A percentile compares a stretch with the other conserved stretches of the same genome.
Conservation (phyloP, 2,888 invertebrate genomes). For the Chelonus formosanus region DNA sequence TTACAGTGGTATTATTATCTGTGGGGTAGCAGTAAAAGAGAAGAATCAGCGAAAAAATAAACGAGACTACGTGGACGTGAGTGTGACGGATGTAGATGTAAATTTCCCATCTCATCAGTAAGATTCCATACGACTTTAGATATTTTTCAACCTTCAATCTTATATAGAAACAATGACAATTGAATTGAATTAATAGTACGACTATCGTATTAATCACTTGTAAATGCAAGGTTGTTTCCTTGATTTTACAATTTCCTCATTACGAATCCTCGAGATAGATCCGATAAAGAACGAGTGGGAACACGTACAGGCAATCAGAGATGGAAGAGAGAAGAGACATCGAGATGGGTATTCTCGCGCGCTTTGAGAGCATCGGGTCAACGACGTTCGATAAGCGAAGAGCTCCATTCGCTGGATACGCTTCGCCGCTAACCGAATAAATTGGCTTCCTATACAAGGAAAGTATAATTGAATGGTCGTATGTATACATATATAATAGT, state of each 20-base stretch:
- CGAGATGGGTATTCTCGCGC: constrained; percentile 5
- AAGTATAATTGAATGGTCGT: constrained; percentile 41
- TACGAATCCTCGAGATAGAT: background rate
- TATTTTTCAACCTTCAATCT: background rate
- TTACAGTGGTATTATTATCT: constrained; percentile 49
- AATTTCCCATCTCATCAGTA: constrained; percentile 18
- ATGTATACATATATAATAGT: constrained; percentile 19
- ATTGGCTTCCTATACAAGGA: constrained; percentile 39
- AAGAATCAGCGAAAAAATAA: constrained; percentile 22
- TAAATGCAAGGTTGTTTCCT: constrained; percentile 7
- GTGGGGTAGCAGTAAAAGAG: constrained; percentile 10
- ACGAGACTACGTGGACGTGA: constrained; percentile 32
- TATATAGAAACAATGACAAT: background rate
- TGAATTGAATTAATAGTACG: constrained; percentile 9
- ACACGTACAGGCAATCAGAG: constrained; percentile 7
- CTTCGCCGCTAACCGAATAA: constrained; percentile 35
- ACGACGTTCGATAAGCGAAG: constrained; percentile 23
- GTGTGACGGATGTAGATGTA: constrained; percentile 25
- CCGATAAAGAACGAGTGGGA: constrained; percentile 6
- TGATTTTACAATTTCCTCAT: background rate
- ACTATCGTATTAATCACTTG: constrained; percentile 13
- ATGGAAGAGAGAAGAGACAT: constrained; percentile 8
- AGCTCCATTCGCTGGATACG: constrained; percentile 10
- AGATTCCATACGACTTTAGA: background rate
- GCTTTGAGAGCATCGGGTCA: constrained; percentile 15